These are phyloP conservation scores for Dallia pectoralis DNA, from an alignment of 2,797 vertebrate species.

Conservation along the genomic window DNA sequence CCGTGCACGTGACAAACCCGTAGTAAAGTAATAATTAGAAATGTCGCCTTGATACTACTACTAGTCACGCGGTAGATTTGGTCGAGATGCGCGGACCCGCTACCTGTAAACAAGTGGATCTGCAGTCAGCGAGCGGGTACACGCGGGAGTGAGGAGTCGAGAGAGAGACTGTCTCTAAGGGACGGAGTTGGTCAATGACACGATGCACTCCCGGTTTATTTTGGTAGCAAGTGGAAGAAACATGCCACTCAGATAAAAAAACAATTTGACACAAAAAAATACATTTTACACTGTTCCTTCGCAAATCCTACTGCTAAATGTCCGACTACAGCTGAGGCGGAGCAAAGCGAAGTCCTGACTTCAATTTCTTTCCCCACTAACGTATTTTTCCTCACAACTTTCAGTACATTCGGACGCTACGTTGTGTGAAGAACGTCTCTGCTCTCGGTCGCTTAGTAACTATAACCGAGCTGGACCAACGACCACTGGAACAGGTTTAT, in stretches of 20 bases:
- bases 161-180: neutral
- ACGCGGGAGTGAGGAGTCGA: slow-evolving; percentile 8
- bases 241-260: neutral
- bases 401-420: neutral
- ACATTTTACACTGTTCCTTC: slow-evolving; percentile 24
- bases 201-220: neutral
- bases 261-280: neutral
- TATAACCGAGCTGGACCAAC: too few species aligned
- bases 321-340: slow-evolving; percentile 14
- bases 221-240: neutral
- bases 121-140: neutral
- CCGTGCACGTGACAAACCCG: too few species aligned
- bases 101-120: neutral
- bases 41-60: neutral
- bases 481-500: neutral
- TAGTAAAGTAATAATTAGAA: neutral
- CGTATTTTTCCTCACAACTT: neutral
- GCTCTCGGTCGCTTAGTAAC: too few species aligned
- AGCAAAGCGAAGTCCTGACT: neutral
- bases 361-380: too few species aligned
- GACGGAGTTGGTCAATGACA: neutral
- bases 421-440: neutral
- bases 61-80: neutral
- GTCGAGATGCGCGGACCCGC: neutral
- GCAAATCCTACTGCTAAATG: slow-evolving; percentile 16